phyloP scores from a whole-genome alignment of 2,888 invertebrate genomes.

The Himalopsyche kuldschensis region DNA sequence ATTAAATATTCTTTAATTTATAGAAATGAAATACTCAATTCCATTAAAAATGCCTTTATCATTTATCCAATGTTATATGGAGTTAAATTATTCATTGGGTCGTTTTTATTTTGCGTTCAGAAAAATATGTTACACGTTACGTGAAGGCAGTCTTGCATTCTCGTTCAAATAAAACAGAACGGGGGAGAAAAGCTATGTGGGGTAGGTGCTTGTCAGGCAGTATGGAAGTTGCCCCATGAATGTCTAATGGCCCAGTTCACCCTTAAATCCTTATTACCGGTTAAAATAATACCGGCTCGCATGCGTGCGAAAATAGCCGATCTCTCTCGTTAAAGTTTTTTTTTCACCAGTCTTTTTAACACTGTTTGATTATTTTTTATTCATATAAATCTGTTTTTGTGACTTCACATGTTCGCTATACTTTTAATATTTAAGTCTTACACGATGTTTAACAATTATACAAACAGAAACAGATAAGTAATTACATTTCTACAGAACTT shows the following conservation, averaged over 20 bases:
- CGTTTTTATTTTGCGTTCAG: not conserved
- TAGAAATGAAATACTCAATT: too few species aligned
- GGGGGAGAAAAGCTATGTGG: not conserved
- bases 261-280: conserved; percentile 35
- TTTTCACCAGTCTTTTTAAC: not conserved
- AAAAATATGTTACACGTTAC: not conserved
- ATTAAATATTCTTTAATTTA: too few species aligned
- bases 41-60: not conserved
- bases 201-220: not conserved
- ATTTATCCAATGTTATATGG: not conserved
- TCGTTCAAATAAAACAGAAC: not conserved
- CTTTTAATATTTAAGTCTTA: too few species aligned
- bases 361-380: not conserved
- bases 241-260: conserved; percentile 27
- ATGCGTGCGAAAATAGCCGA: not conserved
- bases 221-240: conserved; percentile 19
- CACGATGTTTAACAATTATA: too few species aligned
- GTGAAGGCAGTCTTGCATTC: not conserved
- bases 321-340: not conserved
- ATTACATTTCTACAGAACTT: too few species aligned
- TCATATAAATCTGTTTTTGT: not conserved
- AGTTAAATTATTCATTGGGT: not conserved
- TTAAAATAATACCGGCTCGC: conserved; percentile 16
- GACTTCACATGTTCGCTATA: too few species aligned
- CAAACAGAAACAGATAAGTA: too few species aligned